Base-by-base conservation (phyloP, 2,888 invertebrate species). In the Ceratothoa steindachneri region DNA sequence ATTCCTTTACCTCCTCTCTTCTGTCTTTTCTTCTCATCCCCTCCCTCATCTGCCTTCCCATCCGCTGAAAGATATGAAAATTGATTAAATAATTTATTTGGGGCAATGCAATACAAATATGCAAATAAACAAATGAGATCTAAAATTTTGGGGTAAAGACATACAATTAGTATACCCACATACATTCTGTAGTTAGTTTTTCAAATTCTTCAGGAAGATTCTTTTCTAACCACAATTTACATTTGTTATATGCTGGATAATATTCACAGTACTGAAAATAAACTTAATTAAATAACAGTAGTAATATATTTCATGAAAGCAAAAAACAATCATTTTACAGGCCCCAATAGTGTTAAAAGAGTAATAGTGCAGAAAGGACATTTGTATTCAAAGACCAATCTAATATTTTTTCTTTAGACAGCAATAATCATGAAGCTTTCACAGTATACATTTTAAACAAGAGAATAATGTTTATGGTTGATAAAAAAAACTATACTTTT, bases 1-100 rank as follows among this genome's bases (percentile, higher is more conserved):
- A 95, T 90, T 52, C 96, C 98, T 84, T 97, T 97, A 7, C 98
- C 98, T 51, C 98, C 98, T 66, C 98, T 89, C 84, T 97, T 98
- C 83, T 98, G 97, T 22, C 96, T 87, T 84, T 96, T 96, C 84
- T 96, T 97, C 84, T 97, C 95, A 83, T 95, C 93, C 83, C 93
- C 95, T 1, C 89, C 90, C 74, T 89, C 90, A 68, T 88, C 91
- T 81, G 89, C 90, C 80, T 89, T 89, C 75, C 89, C 89, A 75
- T 88, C 88, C 71, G 84, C 85, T 72, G 84, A 84, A 79, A 86
- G 87, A 85, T 88, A 84, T 31, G 75, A 67, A 71, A 27, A 72
- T 28, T 67, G n/a, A 41, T 75, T 70, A n/a, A 71, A 52, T 67
- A 4, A n/a, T 53, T n/a, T 64, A 71, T 52, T 12, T 28, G 19